Evolutionary conservation across 2,888 invertebrate genomes (phyloP), one percentile per base, ranked within the genome.

Genomic region (Aphrophora alni): DNA sequence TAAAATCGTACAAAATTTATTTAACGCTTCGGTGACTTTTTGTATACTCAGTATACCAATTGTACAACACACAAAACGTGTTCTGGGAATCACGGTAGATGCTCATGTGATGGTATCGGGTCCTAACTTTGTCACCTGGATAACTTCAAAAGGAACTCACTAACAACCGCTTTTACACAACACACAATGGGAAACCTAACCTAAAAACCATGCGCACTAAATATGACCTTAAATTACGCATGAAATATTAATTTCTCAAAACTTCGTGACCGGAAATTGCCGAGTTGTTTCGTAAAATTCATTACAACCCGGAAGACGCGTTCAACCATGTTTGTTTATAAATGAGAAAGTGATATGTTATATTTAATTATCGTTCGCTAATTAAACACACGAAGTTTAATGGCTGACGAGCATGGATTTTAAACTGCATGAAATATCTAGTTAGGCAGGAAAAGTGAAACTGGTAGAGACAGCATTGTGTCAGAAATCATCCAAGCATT

Each of bases 301-400:
- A 59, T 59, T 59, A 59, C 59, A 21, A 21, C 21, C 59, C 12
- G 59, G 59, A 59, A 59, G 59, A n/a, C 1, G 59, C 59, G 59
- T 59, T 44, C 44, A 44, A 12, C 44, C 44, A 44, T 44, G 44
- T 44, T 59, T 59, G 59, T 59, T 59, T n/a, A 21, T 59, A 21
- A 59, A 59, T 21, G 59, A 59, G 59, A 59, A 59, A 59, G 59
- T 59, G 59, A 59, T 59, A 59, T 59, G 59, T n/a, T 59, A 21
- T 59, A 21, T 59, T n/a, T 59, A 59, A 59, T 59, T 59, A 59
- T 59, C 21, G 59, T 59, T n/a, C 2, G 59, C 59, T 59, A 59
- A 59, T 59, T 59, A 59, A 5, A 59, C 1, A 59, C 59, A 59
- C 59, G 59, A 21, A n/a, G 44, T 44, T 44, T 44, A 44, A 33